These are phyloP conservation scores for Aphidius colemani DNA, from an alignment of 2,888 invertebrate genomes.

Conservation along the genomic window DNA sequence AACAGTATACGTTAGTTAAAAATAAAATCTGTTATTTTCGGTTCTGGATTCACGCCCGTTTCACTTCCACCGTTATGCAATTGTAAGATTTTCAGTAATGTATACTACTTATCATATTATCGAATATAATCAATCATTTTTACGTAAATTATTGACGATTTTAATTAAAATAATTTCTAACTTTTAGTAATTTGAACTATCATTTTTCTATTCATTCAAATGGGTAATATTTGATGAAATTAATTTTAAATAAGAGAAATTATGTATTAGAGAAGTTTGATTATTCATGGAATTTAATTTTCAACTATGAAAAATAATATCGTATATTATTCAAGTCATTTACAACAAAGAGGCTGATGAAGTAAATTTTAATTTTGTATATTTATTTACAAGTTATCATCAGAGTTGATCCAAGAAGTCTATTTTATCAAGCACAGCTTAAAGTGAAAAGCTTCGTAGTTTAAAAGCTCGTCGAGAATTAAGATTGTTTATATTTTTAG, in stretches of 20 bases:
- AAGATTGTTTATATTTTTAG: no score
- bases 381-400: not conserved
- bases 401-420: constrained; percentile 6
- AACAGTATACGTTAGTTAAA: constrained; percentile 53
- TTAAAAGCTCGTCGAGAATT: not conserved
- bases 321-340: no score
- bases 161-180: no score
- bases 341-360: no score
- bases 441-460: no score
- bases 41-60: constrained; percentile 57
- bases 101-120: constrained; percentile 5
- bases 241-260: no score
- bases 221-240: no score
- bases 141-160: not conserved
- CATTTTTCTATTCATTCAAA: not conserved
- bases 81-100: constrained; percentile 43
- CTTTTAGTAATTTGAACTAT: not conserved
- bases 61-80: constrained; percentile 52
- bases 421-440: constrained; percentile 14
- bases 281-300: no score
- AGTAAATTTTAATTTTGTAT: not conserved
- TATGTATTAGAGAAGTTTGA: no score
- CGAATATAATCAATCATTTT: not conserved
- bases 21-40: constrained; percentile 57
- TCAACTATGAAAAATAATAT: no score